Percentiles rank a stretch among this genome's conserved stretches.
These are phyloP conservation scores for Typhlichthys subterraneus DNA, from an alignment of 2,797 vertebrate species.

Conservation along the genomic window DNA sequence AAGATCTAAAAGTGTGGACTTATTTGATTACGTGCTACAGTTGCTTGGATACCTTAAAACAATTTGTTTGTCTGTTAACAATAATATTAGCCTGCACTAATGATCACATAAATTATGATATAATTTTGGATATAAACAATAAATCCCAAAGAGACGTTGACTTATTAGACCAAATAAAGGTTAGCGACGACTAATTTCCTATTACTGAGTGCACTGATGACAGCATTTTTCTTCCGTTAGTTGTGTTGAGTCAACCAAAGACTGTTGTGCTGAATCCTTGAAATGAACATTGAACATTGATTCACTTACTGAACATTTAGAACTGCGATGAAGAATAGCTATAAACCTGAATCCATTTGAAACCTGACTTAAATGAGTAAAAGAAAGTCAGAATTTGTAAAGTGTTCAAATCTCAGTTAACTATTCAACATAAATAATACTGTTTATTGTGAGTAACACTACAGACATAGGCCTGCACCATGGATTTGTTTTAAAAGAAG, in stretches of 20 bases:
- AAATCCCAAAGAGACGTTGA: slow-evolving; percentile 67
- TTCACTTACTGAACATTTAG: slow-evolving; percentile 18
- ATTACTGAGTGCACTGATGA: slow-evolving; percentile 63
- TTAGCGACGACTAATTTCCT: slow-evolving; percentile 69
- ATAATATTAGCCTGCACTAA: slow-evolving; percentile 38
- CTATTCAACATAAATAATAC: background rate
- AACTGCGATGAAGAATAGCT: slow-evolving; percentile 27
- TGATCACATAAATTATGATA: slow-evolving; percentile 24
- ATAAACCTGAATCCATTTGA: slow-evolving; percentile 12
- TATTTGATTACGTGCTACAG: slow-evolving; percentile 15
- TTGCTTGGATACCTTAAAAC: slow-evolving; percentile 8
- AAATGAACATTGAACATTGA: slow-evolving; percentile 45
- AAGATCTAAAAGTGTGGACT: background rate
- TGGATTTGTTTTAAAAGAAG: slow-evolving; percentile 85
- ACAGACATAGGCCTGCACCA: slow-evolving; percentile 55
- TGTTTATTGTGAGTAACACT: slow-evolving; percentile 62
- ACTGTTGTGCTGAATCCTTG: slow-evolving; percentile 58
- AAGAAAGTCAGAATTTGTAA: no score
- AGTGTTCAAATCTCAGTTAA: no score
- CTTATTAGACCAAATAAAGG: slow-evolving; percentile 69
- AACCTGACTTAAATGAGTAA: no score
- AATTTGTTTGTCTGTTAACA: slow-evolving; percentile 11
- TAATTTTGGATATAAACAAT: slow-evolving; percentile 51
- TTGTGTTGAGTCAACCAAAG: slow-evolving; percentile 42
- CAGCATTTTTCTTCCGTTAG: slow-evolving; percentile 49